Evolutionary conservation across 2,888 invertebrate genomes (phyloP).

Genomic region (Clostera curtula): DNA sequence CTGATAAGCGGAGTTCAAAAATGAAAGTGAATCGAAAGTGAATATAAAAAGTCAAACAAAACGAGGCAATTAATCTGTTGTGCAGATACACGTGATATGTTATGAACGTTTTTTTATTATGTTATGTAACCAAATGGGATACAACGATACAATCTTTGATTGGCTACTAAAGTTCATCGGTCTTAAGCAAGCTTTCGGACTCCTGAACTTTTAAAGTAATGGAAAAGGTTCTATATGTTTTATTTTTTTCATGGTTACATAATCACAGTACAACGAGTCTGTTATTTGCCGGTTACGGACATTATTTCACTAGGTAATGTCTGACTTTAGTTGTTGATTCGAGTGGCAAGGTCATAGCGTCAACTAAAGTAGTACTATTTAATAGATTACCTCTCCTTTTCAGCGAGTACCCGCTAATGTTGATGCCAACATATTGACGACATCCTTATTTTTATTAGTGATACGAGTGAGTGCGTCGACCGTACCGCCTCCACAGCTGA

Average conservation of each 20-base stretch:
- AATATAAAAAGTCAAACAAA: slow-evolving; percentile 31
- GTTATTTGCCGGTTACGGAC: neutral
- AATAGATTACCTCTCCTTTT: too few relatives aligned
- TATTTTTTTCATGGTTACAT: slow-evolving; percentile 1
- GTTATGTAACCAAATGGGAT: slow-evolving; percentile 23
- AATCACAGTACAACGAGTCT: neutral
- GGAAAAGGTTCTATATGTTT: slow-evolving; percentile 13
- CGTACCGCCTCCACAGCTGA: slow-evolving; percentile 52
- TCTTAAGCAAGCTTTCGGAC: slow-evolving; percentile 3
- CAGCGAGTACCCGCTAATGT: slow-evolving; percentile 49
- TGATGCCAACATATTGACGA: slow-evolving; percentile 71
- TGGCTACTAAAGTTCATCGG: slow-evolving; percentile 9
- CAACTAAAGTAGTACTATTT: slow-evolving; percentile 29
- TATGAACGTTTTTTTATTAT: slow-evolving; percentile 12
- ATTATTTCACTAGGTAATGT: slow-evolving; percentile 7
- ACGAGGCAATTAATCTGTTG: slow-evolving; percentile 30
- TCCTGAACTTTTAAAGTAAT: neutral
- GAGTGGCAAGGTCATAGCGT: slow-evolving; percentile 23
- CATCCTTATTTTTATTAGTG: slow-evolving; percentile 73
- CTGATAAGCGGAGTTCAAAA: slow-evolving; percentile 26
- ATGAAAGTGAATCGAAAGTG: slow-evolving; percentile 34
- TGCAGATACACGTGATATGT: slow-evolving; percentile 10
- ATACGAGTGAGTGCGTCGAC: slow-evolving; percentile 65
- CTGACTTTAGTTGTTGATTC: slow-evolving; percentile 21
- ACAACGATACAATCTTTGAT: slow-evolving; percentile 8